These are phyloP conservation scores for Hemibagrus wyckioides DNA, from an alignment of 2,113 vertebrate species.

Conservation along the genomic window DNA sequence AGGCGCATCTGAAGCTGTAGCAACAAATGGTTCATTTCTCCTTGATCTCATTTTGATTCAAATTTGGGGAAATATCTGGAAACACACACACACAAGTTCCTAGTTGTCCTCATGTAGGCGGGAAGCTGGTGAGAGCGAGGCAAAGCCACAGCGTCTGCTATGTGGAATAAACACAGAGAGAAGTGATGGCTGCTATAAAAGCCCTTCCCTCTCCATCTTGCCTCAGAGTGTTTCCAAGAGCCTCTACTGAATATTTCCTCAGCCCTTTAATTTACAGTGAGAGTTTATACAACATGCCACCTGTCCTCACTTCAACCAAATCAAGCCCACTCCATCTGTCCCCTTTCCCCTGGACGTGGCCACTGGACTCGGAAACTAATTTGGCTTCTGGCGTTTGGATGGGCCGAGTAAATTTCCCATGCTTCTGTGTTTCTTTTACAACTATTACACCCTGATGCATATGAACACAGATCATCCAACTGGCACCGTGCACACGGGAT, in stretches of 20 bases:
- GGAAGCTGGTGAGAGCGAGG: slow-evolving; percentile 9
- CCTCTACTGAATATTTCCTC: slow-evolving; percentile 29
- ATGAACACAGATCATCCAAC: slow-evolving; percentile 4
- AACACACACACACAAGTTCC: too few relatives aligned
- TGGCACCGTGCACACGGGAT: background rate
- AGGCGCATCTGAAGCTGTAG: background rate
- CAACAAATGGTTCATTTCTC: background rate
- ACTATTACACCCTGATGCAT: background rate
- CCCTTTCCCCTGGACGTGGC: slow-evolving; percentile 17
- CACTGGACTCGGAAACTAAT: slow-evolving; percentile 23
- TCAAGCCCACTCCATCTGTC: slow-evolving; percentile 21
- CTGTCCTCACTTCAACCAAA: slow-evolving; percentile 40
- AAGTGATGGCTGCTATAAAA: slow-evolving; percentile 41
- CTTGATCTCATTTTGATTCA: background rate
- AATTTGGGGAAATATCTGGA: background rate
- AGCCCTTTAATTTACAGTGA: slow-evolving; percentile 43
- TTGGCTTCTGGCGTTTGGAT: slow-evolving; percentile 28
- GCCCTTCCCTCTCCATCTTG: background rate
- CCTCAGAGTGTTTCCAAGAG: slow-evolving; percentile 36
- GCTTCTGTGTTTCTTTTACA: slow-evolving; percentile 27
- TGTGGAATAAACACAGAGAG: slow-evolving; percentile 45
- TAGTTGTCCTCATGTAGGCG: background rate
- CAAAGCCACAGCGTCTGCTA: background rate
- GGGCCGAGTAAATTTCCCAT: slow-evolving; percentile 17
- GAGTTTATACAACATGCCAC: slow-evolving; percentile 42